Conservation (phyloP, 2,797 vertebrate species). For the Spea hammondii region DNA sequence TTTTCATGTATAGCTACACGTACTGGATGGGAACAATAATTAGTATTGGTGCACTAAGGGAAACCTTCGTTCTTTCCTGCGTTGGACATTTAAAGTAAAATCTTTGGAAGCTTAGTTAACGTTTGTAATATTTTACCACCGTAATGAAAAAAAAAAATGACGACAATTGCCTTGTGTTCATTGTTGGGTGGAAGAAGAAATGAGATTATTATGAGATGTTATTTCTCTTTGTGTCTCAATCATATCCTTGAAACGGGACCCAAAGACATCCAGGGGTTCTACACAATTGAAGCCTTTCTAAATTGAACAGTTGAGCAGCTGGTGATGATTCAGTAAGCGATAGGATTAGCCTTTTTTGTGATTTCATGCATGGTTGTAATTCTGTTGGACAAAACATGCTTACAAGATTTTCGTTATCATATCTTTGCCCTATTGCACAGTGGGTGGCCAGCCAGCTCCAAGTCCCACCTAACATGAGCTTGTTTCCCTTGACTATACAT, state of each 20-base stretch:
- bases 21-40: no score
- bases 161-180: background rate
- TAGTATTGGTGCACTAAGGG: no score
- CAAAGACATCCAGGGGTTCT: conserved; percentile 4
- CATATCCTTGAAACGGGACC: conserved; percentile 7
- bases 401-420: conserved; percentile 9
- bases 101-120: no score
- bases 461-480: conserved; percentile 3
- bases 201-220: background rate
- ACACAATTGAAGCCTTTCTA: conserved; percentile 19
- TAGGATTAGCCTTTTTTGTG: background rate
- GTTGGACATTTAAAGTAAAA: no score
- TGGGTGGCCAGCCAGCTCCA: background rate
- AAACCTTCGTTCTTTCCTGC: no score
- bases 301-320: background rate
- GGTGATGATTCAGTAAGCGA: conserved; percentile 9
- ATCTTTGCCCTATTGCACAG: background rate
- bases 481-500: background rate
- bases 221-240: background rate
- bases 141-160: background rate
- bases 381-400: conserved; percentile 21
- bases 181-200: background rate
- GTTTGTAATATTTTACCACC: no score
- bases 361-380: conserved; percentile 30
- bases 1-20: no score